Evolutionary conservation across 1,140 invertebrate species (phyloP), one percentile per base, ranked within the genome.

Genomic region (Ceratoteleas bidentatus): DNA sequence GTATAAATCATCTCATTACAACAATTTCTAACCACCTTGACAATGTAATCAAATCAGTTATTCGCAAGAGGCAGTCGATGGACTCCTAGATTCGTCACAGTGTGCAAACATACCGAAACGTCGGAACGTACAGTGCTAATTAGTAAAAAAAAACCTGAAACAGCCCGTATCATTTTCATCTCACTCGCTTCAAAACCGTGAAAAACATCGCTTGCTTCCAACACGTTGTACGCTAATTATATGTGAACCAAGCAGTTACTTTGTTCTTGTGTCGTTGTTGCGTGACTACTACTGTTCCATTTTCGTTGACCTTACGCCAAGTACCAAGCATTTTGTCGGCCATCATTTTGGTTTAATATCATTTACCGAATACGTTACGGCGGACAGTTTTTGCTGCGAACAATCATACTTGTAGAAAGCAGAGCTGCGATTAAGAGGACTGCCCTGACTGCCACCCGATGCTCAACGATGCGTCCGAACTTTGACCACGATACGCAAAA

Each of bases 1-100:
- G n/a, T n/a, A n/a, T n/a, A n/a, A n/a, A n/a, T n/a, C n/a, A n/a
- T n/a, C n/a, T n/a, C n/a, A n/a, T n/a, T n/a, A n/a, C n/a, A n/a
- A n/a, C n/a, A n/a, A n/a, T n/a, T n/a, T n/a, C n/a, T n/a, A n/a
- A n/a, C n/a, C n/a, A n/a, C n/a, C n/a, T n/a, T n/a, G n/a, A n/a
- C n/a, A n/a, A n/a, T n/a, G n/a, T n/a, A n/a, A n/a, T n/a, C n/a
- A n/a, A n/a, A n/a, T n/a, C n/a, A n/a, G n/a, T n/a, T n/a, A n/a
- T n/a, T n/a, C n/a, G n/a, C n/a, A n/a, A n/a, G n/a, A n/a, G n/a
- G n/a, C n/a, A n/a, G n/a, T n/a, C n/a, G n/a, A n/a, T n/a, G n/a
- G n/a, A n/a, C n/a, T n/a, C n/a, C n/a, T 72, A 58, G 38, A 75
- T 75, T 62, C 54, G 62, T 76, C 74, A 16, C 40, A 75, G 15